Conservation (phyloP, 1,140 invertebrate species). For the Nephotettix cincticeps region DNA sequence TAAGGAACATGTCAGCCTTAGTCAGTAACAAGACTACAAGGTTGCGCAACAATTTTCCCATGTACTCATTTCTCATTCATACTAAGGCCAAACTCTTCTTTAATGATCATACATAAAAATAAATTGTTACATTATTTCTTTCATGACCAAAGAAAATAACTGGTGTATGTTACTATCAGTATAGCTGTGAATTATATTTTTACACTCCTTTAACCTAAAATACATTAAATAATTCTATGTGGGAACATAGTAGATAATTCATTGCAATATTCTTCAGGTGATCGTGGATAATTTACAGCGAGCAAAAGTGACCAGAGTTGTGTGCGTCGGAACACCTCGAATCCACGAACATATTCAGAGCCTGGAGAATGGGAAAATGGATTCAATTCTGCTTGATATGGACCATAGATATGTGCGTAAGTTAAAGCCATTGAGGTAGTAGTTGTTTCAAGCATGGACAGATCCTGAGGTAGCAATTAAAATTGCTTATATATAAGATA, state of each 20-base stretch:
- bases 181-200: neutral
- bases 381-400: constrained; percentile 72
- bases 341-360: constrained; percentile 65
- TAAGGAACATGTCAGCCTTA: no score
- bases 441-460: no score
- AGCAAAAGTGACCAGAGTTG: constrained; percentile 59
- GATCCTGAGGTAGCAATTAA: no score
- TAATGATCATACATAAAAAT: no score
- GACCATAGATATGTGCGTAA: constrained; percentile 62
- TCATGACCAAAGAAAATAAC: neutral
- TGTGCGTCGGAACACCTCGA: constrained; percentile 78
- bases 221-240: neutral
- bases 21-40: no score
- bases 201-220: neutral
- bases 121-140: neutral
- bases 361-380: constrained; percentile 46
- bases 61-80: no score
- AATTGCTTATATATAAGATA: no score
- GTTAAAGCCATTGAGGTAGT: no score
- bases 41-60: no score
- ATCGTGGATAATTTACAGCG: constrained; percentile 55
- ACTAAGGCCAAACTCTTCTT: no score
- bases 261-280: constrained; percentile 34
- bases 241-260: neutral
- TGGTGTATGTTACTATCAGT: neutral